A percentile compares a stretch with the other conserved stretches of the same genome.
phyloP scores from a whole-genome alignment of 2,113 vertebrate genomes.

The Hippocampus zosterae region DNA sequence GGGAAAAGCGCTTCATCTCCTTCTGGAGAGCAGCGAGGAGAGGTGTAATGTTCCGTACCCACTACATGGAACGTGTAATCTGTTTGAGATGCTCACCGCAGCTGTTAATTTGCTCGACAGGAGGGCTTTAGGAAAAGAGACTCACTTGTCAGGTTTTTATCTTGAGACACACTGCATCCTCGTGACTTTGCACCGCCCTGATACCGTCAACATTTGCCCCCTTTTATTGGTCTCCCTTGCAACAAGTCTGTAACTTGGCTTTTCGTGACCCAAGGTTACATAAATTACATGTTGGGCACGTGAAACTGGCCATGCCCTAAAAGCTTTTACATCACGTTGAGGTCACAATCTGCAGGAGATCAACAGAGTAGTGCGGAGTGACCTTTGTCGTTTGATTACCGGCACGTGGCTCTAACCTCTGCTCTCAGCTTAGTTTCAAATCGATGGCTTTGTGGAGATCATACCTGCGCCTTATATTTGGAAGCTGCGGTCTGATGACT shows the following conservation, averaged over 20 bases:
- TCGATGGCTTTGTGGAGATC: constrained; percentile 18
- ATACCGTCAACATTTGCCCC: constrained; percentile 9
- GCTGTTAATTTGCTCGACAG: constrained; percentile 30
- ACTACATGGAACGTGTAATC: constrained; percentile 14
- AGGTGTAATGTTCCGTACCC: constrained; percentile 10
- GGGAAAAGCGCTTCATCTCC: not conserved
- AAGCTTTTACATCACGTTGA: constrained; percentile 20
- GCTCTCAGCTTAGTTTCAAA: constrained; percentile 9
- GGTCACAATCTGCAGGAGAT: constrained; percentile 27
- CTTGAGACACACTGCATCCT: constrained; percentile 15
- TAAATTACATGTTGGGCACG: constrained; percentile 1
- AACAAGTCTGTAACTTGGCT: constrained; percentile 17
- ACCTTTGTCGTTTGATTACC: constrained; percentile 21
- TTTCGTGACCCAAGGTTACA: constrained; percentile 13
- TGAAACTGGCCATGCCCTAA: constrained; percentile 13
- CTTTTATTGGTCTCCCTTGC: constrained; percentile 14
- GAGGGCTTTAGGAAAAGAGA: constrained; percentile 25
- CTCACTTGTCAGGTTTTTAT: constrained; percentile 28
- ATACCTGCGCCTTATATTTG: constrained; percentile 4
- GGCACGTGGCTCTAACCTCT: constrained; percentile 8
- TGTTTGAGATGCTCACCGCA: constrained; percentile 37
- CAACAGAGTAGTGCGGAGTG: constrained; percentile 30
- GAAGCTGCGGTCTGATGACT: constrained; percentile 14
- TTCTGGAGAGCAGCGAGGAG: constrained; percentile 2
- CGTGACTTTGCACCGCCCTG: not conserved